phyloP scores from a whole-genome alignment of 1,140 invertebrate species.

The Monomorium pharaonis region DNA sequence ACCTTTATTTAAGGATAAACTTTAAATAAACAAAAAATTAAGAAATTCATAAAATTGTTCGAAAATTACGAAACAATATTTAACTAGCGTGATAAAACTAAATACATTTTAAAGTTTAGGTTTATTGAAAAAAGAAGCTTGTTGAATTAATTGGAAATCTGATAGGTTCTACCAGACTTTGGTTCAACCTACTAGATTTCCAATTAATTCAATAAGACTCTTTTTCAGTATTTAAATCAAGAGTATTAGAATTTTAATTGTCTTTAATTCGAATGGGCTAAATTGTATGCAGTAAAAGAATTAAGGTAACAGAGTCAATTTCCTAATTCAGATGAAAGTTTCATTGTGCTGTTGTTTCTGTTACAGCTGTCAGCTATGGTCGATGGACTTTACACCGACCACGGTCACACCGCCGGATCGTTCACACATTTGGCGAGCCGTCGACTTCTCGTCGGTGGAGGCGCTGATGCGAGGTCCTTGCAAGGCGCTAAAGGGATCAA shows the following conservation, averaged over 20 bases:
- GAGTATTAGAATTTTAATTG: background rate
- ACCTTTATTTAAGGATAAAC: background rate
- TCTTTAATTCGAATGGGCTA: background rate
- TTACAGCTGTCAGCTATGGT: constrained; percentile 95
- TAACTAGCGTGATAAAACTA: background rate
- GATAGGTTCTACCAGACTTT: no score
- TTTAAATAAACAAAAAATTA: background rate
- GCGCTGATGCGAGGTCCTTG: constrained; percentile 91
- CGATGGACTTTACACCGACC: constrained; percentile 95
- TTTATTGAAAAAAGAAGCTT: no score
- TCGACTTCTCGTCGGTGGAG: constrained; percentile 95
- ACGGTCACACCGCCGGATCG: constrained; percentile 95
- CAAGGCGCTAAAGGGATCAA: constrained; percentile 93
- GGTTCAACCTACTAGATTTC: no score
- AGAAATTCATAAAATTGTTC: background rate
- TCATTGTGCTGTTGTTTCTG: constrained; percentile 49
- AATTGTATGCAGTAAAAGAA: background rate
- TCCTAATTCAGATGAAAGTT: background rate
- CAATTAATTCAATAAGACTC: no score
- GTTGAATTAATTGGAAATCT: no score
- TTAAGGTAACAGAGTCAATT: background rate
- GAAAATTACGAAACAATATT: background rate
- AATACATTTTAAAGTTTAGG: background rate
- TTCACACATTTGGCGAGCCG: constrained; percentile 96
- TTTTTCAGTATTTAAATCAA: background rate